Conservation (phyloP, 2,113 vertebrate species). For the Austrofundulus limnaeus region DNA sequence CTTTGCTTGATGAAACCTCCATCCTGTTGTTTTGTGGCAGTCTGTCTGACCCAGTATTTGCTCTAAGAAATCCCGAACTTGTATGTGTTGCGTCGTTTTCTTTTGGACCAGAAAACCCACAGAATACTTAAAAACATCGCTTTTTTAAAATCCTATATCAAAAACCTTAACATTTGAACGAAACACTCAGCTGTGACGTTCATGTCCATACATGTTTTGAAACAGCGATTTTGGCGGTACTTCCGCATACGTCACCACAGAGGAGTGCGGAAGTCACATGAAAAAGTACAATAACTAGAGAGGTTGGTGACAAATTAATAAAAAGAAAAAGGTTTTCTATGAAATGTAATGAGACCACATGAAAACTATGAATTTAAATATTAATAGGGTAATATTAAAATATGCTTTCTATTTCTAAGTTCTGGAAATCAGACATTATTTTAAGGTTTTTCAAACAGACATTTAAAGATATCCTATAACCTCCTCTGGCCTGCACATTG, state of each 20-base stretch:
- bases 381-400: too few species aligned
- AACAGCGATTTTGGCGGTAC: conserved; percentile 35
- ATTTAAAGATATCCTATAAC: too few species aligned
- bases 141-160: background rate
- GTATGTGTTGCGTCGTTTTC: background rate
- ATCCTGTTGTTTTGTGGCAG: conserved; percentile 18
- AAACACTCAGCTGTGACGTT: background rate
- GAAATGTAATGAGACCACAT: too few species aligned
- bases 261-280: conserved; percentile 5
- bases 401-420: too few species aligned
- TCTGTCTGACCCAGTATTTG: background rate
- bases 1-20: conserved; percentile 51
- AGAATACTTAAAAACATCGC: background rate
- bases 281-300: background rate
- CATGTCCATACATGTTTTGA: conserved; percentile 29
- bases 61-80: too few species aligned
- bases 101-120: background rate
- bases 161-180: background rate
- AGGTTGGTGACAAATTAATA: too few species aligned
- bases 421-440: too few species aligned
- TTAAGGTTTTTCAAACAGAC: too few species aligned
- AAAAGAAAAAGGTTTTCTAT: too few species aligned
- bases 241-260: conserved; percentile 52
- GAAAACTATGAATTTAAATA: too few species aligned
- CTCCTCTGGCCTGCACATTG: too few species aligned